Conservation (phyloP, 2,797 vertebrate species). For the Amniataba percoides region DNA sequence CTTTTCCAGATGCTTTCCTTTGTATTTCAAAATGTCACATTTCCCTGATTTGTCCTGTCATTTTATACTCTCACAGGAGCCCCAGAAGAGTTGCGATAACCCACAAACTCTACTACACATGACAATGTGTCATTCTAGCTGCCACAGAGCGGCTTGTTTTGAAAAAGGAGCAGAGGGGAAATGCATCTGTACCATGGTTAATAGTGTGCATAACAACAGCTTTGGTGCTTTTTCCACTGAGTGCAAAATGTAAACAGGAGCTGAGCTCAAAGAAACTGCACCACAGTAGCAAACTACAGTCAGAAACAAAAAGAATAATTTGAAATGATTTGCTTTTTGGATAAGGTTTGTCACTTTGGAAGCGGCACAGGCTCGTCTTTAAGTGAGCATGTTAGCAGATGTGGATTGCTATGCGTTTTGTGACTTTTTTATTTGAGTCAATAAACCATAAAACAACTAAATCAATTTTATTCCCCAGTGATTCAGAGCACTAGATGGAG, state of each 20-base stretch:
- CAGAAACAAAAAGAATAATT: neutral
- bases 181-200: slow-evolving; percentile 19
- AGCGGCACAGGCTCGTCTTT: slow-evolving; percentile 3
- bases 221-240: slow-evolving; percentile 37
- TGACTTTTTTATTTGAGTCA: slow-evolving; percentile 44
- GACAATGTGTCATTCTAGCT: slow-evolving; percentile 42
- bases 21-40: slow-evolving; percentile 12
- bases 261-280: slow-evolving; percentile 1
- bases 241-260: slow-evolving; percentile 34
- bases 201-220: slow-evolving; percentile 39
- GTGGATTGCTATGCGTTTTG: slow-evolving; percentile 11
- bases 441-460: slow-evolving; percentile 50
- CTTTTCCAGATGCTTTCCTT: slow-evolving; percentile 29
- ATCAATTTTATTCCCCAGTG: slow-evolving; percentile 33
- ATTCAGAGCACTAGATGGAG: slow-evolving; percentile 26
- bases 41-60: slow-evolving; percentile 32
- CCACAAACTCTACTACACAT: slow-evolving; percentile 35
- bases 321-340: neutral
- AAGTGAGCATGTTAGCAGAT: slow-evolving; percentile 10
- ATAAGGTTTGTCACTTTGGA: slow-evolving; percentile 2
- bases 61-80: slow-evolving; percentile 25
- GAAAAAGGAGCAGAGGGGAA: slow-evolving; percentile 22
- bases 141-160: slow-evolving; percentile 25
- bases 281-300: neutral
- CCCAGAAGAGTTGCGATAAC: slow-evolving; percentile 27